A percentile compares a stretch with the other conserved stretches of the same genome.
Conservation (phyloP, 2,113 vertebrate genomes). For the Urocitellus parryii region DNA sequence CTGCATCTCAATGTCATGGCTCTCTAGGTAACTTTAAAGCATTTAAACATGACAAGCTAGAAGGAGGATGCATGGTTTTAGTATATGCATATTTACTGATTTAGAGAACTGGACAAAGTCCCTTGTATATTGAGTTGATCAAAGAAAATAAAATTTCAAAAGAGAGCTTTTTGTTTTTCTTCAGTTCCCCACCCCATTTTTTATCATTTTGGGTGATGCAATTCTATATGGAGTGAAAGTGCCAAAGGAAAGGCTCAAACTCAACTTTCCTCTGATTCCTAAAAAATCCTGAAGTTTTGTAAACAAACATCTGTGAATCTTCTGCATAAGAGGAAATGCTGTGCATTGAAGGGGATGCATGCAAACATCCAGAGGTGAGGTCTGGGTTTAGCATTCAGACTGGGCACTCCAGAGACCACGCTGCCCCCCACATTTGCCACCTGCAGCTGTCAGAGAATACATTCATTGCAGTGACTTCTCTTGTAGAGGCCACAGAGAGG, state of each 20-base stretch:
- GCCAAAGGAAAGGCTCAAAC: not conserved
- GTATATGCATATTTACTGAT: not conserved
- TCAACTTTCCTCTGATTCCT: not conserved
- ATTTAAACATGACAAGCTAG: not conserved
- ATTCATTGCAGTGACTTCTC: not conserved
- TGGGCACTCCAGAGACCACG: not conserved
- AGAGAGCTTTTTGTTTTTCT: not conserved
- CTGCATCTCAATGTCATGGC: not conserved
- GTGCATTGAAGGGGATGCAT: not conserved
- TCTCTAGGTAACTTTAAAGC: not conserved
- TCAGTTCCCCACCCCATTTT: not conserved
- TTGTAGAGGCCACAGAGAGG: not conserved
- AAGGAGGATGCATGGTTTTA: not conserved
- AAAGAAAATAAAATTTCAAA: not conserved
- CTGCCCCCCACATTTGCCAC: not conserved
- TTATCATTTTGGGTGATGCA: not conserved
- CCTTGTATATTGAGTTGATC: too few relatives aligned
- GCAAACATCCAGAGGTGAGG: not conserved
- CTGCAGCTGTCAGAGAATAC: too few relatives aligned
- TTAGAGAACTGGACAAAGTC: not conserved
- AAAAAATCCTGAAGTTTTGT: not conserved
- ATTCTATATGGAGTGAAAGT: not conserved
- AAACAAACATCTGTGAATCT: not conserved
- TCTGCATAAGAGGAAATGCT: not conserved
- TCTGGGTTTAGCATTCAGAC: not conserved